Evolutionary conservation across 2,797 vertebrate species (phyloP).

Genomic region (Aphelocoma californica): DNA sequence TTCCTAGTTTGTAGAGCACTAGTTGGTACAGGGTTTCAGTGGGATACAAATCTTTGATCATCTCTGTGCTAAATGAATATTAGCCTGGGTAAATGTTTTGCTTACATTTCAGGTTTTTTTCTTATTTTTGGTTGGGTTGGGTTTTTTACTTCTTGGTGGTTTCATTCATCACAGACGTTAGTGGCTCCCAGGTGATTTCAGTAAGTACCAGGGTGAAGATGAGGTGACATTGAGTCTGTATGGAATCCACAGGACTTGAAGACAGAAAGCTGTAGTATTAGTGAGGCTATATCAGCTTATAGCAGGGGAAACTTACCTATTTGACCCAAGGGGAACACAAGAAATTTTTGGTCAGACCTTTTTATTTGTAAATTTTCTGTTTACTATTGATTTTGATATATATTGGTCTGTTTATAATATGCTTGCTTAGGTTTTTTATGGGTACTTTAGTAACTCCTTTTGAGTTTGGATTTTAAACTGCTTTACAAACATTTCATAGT

Average conservation of each 20-base stretch:
- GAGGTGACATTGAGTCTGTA: rapidly evolving
- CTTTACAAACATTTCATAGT: background rate
- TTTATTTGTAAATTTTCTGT: background rate
- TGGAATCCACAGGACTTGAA: background rate
- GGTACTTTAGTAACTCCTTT: background rate
- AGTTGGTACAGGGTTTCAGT: background rate
- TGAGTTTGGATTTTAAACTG: background rate
- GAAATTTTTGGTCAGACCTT: background rate
- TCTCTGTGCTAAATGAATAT: background rate
- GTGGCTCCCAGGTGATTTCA: background rate
- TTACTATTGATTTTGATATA: background rate
- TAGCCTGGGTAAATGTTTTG: background rate
- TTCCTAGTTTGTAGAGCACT: background rate
- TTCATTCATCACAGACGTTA: background rate
- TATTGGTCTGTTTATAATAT: background rate
- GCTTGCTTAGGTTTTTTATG: background rate
- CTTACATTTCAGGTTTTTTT: background rate
- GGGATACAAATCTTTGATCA: background rate
- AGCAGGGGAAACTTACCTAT: background rate
- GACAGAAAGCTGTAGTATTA: background rate
- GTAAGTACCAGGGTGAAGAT: background rate
- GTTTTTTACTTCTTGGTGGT: background rate
- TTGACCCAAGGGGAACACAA: background rate
- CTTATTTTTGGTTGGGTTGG: background rate
- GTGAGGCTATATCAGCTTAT: background rate